Evolutionary conservation across 2,113 vertebrate genomes (phyloP).

Genomic region (Chloropsis hardwickii): DNA sequence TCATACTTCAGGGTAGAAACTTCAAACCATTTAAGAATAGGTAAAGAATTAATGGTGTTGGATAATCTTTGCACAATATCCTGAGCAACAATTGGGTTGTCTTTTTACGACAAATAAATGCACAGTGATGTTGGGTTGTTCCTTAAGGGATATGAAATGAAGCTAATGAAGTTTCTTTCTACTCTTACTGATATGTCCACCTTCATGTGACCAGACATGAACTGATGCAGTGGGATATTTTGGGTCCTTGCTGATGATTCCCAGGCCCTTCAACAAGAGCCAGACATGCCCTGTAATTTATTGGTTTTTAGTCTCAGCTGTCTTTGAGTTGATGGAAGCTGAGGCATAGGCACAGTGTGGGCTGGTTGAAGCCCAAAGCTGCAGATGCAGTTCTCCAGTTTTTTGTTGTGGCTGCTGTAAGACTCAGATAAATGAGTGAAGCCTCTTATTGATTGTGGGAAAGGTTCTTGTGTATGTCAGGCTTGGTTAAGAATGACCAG

Average conservation of each 20-base stretch:
- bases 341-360: background rate
- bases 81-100: background rate
- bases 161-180: background rate
- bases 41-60: background rate
- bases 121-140: rapidly evolving
- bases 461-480: background rate
- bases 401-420: rapidly evolving
- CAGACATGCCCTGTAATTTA: background rate
- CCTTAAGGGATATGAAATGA: background rate
- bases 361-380: background rate
- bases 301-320: background rate
- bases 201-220: rapidly evolving
- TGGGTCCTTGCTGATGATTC: background rate
- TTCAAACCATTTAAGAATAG: background rate
- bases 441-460: rapidly evolving
- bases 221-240: background rate
- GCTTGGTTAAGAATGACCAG: background rate
- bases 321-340: background rate
- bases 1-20: background rate
- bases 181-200: rapidly evolving
- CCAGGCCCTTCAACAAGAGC: background rate
- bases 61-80: background rate
- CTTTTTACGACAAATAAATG: background rate
- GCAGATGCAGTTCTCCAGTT: background rate
- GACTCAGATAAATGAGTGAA: background rate